Base-by-base conservation (phyloP, 2,113 vertebrate genomes). In the Rhadina sibilatrix region DNA sequence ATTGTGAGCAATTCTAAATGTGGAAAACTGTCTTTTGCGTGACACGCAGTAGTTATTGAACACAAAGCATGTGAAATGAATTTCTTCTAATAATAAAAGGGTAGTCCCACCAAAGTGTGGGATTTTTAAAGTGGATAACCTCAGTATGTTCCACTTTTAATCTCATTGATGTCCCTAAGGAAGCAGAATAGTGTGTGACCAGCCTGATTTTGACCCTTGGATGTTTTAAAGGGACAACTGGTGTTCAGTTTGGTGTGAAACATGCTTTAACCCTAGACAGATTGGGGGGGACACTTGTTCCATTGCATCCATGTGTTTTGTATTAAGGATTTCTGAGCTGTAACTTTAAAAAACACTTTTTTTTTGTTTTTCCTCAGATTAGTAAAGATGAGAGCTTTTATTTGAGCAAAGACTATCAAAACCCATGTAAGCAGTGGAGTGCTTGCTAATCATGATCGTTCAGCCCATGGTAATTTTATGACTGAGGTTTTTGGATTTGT, bases 1-100 rank as follows among this genome's bases (percentile, higher is more conserved):
- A 78, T 97, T 83, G 94, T 94, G 97, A 98, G 96, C 97, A 97
- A 91, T 96, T 97, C 86, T 96, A 91, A 97, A 97, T 88, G 96
- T 97, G 94, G 96, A 97, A 97, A 97, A 94, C 87, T 96, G 91
- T 93, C 94, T 97, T 95, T 96, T 95, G 94, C 92, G 97, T 97
- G 95, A 95, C 96, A 89, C 64, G 46, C 92, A 93, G 71, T 92
- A 83, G 92, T 68, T 93, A 93, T 20, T 68, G 94, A 96, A 93
- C 89, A 93, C 53, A 57, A 64, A 94, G 98, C 97, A 98, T 97
- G 98, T 95, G 91, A 97, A 97, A 95, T 94, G 24, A 72, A 91
- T 96, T 98, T 83, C 89, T 92, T 96, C 89, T 89, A 95, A 90
- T 94, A 96, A 78, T 97, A 95, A 97, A 87, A 76, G 30, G 22